Conservation (phyloP, 1,140 invertebrate species). For the Lepeophtheirus salmonis region DNA sequence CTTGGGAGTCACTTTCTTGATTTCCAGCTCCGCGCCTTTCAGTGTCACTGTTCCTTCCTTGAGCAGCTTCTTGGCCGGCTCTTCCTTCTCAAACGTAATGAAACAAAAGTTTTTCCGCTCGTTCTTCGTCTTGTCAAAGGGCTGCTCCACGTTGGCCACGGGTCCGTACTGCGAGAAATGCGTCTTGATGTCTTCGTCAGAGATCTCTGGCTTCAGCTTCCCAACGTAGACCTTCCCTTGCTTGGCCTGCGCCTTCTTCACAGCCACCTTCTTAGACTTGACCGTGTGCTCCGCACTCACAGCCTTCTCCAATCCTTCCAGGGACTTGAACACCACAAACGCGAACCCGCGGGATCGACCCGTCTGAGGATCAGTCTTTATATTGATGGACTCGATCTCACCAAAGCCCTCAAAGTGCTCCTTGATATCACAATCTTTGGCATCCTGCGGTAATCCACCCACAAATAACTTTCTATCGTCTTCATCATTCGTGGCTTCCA, state of each 20-base stretch:
- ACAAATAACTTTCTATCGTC: constrained; percentile 18
- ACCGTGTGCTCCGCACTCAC: constrained; percentile 9
- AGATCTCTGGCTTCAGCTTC: constrained; percentile 64
- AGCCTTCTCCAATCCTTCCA: constrained; percentile 76
- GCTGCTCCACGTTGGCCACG: constrained; percentile 82
- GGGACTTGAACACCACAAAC: constrained; percentile 76
- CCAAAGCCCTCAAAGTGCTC: constrained; percentile 75
- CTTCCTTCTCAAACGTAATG: constrained; percentile 80
- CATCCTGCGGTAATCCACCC: constrained; percentile 16
- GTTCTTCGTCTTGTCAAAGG: constrained; percentile 87
- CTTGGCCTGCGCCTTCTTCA: constrained; percentile 79
- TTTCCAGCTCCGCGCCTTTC: constrained; percentile 77
- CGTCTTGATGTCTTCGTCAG: constrained; percentile 70
- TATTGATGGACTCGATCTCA: constrained; percentile 78
- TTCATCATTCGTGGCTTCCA: constrained; percentile 1
- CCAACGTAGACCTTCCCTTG: constrained; percentile 90
- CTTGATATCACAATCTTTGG: constrained; percentile 42
- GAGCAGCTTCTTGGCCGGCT: constrained; percentile 68
- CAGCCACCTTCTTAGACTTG: constrained; percentile 68
- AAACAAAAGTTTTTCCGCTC: constrained; percentile 87
- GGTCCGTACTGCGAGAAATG: constrained; percentile 19
- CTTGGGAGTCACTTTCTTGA: constrained; percentile 43
- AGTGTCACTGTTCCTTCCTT: constrained; percentile 80
- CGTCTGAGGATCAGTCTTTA: constrained; percentile 75
- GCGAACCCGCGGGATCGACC: constrained; percentile 76